Percentiles rank a stretch among this genome's conserved stretches.
Evolutionary conservation across 2,888 invertebrate genomes (phyloP).

Genomic region (Tinea semifulvella): DNA sequence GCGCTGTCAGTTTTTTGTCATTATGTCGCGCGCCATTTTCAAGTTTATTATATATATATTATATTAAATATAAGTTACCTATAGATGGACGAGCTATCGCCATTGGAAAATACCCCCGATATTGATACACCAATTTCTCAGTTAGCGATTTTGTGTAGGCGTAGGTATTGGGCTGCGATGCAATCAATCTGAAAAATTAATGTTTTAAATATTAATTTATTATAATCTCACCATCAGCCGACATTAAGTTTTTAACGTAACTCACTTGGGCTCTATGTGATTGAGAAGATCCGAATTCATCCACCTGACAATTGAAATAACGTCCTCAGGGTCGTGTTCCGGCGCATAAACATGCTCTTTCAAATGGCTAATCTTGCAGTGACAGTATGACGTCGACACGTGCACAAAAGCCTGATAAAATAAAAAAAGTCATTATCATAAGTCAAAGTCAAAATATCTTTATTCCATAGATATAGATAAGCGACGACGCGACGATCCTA

Average conservation of each 20-base stretch:
- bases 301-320: slow-evolving; percentile 72
- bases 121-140: slow-evolving; percentile 82
- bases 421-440: too few relatives aligned
- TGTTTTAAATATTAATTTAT: neutral
- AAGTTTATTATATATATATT: too few relatives aligned
- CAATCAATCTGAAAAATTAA: slow-evolving; percentile 64
- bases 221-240: neutral
- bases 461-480: too few relatives aligned
- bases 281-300: slow-evolving; percentile 73
- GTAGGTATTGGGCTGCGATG: slow-evolving; percentile 93
- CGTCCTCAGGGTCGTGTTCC: slow-evolving; percentile 65
- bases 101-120: slow-evolving; percentile 76
- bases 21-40: too few relatives aligned
- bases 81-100: slow-evolving; percentile 92
- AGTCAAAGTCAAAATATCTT: too few relatives aligned
- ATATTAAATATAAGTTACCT: slow-evolving; percentile 76
- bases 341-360: slow-evolving; percentile 85
- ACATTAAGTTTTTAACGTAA: slow-evolving; percentile 14
- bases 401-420: slow-evolving; percentile 82
- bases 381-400: slow-evolving; percentile 92
- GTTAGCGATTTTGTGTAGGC: slow-evolving; percentile 95
- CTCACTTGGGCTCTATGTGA: slow-evolving; percentile 72
- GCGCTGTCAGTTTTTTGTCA: too few relatives aligned
- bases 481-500: too few relatives aligned
- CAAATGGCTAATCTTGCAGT: slow-evolving; percentile 79